These are phyloP conservation scores for Chelonoidis abingdonii DNA, from an alignment of 2,113 vertebrate genomes.

Conservation along the genomic window DNA sequence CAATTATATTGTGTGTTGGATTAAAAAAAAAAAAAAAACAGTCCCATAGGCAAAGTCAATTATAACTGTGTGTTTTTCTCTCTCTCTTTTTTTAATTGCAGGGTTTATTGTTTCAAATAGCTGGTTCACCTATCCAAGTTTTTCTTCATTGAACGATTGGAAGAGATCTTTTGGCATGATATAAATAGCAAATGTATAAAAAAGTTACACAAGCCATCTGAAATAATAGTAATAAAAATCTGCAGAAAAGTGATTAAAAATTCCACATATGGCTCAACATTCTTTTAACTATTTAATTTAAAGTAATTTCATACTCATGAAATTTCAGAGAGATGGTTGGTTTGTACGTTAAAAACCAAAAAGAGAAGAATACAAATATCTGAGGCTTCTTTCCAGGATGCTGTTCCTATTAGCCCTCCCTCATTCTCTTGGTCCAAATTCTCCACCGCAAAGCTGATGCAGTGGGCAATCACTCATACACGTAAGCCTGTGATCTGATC, in stretches of 20 bases:
- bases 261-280: background rate
- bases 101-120: slow-evolving; percentile 3
- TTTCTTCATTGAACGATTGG: background rate
- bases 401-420: background rate
- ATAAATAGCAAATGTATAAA: background rate
- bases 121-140: background rate
- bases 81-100: background rate
- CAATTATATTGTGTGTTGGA: background rate
- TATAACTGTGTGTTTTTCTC: background rate
- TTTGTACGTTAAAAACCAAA: background rate
- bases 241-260: background rate
- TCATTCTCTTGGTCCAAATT: background rate
- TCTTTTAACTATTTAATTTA: background rate
- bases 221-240: background rate
- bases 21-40: background rate
- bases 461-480: background rate
- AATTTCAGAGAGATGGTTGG: background rate
- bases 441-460: background rate
- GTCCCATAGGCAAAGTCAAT: background rate
- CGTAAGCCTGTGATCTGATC: background rate
- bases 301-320: background rate
- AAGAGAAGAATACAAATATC: background rate
- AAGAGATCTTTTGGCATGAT: background rate
- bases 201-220: background rate
- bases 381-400: background rate